These are phyloP conservation scores for Hermaeophaga mercurialis DNA, from an alignment of 2,888 invertebrate genomes.

Conservation along the genomic window DNA sequence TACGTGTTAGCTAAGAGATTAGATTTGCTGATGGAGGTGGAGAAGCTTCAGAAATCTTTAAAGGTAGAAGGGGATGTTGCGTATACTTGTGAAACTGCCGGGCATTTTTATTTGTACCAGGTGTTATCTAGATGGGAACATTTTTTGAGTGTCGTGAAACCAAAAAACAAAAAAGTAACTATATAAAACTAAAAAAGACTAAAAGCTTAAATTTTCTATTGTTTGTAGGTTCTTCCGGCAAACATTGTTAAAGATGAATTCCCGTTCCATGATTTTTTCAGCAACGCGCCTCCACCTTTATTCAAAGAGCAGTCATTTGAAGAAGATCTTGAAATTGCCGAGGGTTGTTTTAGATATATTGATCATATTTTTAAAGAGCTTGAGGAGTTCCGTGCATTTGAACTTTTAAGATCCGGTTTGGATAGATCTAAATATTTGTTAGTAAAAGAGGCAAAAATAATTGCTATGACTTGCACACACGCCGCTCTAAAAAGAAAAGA, in stretches of 20 bases:
- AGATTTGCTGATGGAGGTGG: constrained; percentile 86
- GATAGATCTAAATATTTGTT: constrained; percentile 96
- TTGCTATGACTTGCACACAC: constrained; percentile 99
- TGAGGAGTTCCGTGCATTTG: constrained; percentile 98
- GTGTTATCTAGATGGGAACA: constrained; percentile 91
- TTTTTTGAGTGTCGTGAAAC: constrained; percentile 70
- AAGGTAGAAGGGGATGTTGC: constrained; percentile 87
- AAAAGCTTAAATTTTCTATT: neutral
- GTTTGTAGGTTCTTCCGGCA: constrained; percentile 20
- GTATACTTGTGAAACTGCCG: constrained; percentile 98
- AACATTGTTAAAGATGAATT: constrained; percentile 77
- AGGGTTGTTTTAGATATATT: constrained; percentile 93
- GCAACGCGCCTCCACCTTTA: constrained; percentile 89
- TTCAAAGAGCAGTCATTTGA: constrained; percentile 79
- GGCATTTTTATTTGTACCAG: constrained; percentile 96
- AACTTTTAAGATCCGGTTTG: constrained; percentile 90
- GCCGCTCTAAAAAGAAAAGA: constrained; percentile 97
- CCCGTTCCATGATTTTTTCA: constrained; percentile 93
- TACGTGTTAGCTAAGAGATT: constrained; percentile 94
- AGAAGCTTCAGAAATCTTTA: constrained; percentile 84
- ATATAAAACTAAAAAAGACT: neutral
- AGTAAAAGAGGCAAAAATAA: constrained; percentile 98
- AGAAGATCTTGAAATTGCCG: constrained; percentile 86
- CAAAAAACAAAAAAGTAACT: constrained; percentile 56
- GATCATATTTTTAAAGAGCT: constrained; percentile 94